Conservation (phyloP, 1,140 invertebrate genomes). For the Pseudomyrmex sp. region DNA sequence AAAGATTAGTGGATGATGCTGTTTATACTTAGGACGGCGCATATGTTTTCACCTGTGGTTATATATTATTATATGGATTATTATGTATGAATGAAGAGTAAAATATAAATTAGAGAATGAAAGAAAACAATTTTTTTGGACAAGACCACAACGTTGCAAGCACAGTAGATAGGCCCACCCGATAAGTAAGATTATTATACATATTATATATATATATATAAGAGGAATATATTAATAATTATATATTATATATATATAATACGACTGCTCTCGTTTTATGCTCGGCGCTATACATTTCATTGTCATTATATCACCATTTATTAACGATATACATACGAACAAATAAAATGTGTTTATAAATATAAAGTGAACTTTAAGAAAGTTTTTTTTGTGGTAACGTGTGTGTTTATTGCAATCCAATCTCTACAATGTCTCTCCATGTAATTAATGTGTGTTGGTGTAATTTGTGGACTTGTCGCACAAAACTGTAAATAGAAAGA, state of each 20-base stretch:
- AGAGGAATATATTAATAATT: conserved; percentile 81
- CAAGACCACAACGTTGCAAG: conserved; percentile 79
- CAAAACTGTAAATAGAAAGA: not conserved
- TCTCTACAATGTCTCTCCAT: conserved; percentile 12
- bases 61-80: conserved; percentile 78
- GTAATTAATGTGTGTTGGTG: not conserved
- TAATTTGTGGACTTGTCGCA: not conserved
- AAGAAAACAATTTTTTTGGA: conserved; percentile 69
- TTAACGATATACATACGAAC: conserved; percentile 84
- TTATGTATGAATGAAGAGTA: conserved; percentile 63
- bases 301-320: conserved; percentile 84
- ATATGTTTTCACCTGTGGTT: conserved; percentile 80
- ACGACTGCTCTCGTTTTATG: conserved; percentile 84
- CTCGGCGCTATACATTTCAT: conserved; percentile 84
- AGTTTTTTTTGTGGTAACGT: conserved; percentile 40
- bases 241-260: conserved; percentile 73
- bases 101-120: conserved; percentile 70
- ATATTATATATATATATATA: conserved; percentile 67
- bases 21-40: conserved; percentile 81
- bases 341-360: conserved; percentile 85
- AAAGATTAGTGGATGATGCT: conserved; percentile 77
- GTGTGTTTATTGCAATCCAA: conserved; percentile 31
- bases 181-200: conserved; percentile 80
- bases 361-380: conserved; percentile 76
- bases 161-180: conserved; percentile 82